A percentile compares a stretch with the other conserved stretches of the same genome.
phyloP scores from a whole-genome alignment of 2,113 vertebrate species.

The Colius striatus region DNA sequence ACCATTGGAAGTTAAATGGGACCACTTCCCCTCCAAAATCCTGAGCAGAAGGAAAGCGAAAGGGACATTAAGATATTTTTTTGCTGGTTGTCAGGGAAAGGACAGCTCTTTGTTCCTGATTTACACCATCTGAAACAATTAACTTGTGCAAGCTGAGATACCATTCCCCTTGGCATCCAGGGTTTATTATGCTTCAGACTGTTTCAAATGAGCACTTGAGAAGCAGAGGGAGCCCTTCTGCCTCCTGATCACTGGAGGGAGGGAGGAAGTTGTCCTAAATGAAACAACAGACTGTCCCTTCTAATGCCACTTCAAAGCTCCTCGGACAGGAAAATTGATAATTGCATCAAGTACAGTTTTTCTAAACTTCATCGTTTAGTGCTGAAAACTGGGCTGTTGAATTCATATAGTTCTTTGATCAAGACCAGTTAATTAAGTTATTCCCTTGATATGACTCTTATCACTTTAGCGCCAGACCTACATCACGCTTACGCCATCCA shows the following conservation, averaged over 20 bases:
- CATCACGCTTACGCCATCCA: slow-evolving; percentile 35
- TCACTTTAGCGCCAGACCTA: slow-evolving; percentile 67
- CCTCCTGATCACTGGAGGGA: slow-evolving; percentile 15
- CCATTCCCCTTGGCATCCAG: not conserved
- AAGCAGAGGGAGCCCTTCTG: slow-evolving; percentile 24
- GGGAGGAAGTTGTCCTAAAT: slow-evolving; percentile 28
- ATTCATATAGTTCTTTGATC: slow-evolving; percentile 72
- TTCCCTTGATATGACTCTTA: slow-evolving; percentile 73
- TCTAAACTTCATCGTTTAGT: slow-evolving; percentile 63
- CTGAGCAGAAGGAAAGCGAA: not conserved
- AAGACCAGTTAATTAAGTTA: slow-evolving; percentile 75
- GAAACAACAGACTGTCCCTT: slow-evolving; percentile 48
- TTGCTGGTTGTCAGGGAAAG: not conserved
- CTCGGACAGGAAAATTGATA: slow-evolving; percentile 64
- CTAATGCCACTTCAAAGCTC: slow-evolving; percentile 71
- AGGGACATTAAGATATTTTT: not conserved
- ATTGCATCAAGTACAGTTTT: slow-evolving; percentile 58
- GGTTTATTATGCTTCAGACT: slow-evolving; percentile 10
- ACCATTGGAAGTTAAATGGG: not conserved
- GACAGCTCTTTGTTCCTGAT: slow-evolving; percentile 15
- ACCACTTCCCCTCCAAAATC: not conserved
- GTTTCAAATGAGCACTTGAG: slow-evolving; percentile 32
- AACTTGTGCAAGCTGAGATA: not conserved
- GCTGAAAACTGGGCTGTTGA: slow-evolving; percentile 66
- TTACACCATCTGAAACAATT: slow-evolving; percentile 42